Percentiles rank a stretch among this genome's conserved stretches.
phyloP scores from a whole-genome alignment of 1,140 invertebrate species.

The Stegodyphus dumicola region DNA sequence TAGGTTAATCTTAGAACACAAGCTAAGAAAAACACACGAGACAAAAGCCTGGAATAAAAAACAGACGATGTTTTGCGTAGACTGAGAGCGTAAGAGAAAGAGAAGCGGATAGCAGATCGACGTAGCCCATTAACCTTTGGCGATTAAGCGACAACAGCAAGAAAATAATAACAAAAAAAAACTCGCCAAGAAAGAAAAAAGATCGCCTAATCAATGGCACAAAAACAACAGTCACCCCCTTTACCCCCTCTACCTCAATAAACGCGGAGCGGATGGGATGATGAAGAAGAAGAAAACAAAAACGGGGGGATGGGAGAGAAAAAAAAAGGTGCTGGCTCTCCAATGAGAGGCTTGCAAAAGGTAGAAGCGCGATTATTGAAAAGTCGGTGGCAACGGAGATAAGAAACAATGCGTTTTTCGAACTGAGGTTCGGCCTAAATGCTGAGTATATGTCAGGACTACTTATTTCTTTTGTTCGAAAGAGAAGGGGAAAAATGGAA shows the following conservation, averaged over 20 bases:
- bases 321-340: slow-evolving; percentile 11
- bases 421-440: slow-evolving; percentile 14
- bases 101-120: slow-evolving; percentile 14
- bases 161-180: slow-evolving; percentile 55
- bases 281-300: slow-evolving; percentile 30
- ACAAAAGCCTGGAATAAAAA: not conserved
- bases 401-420: slow-evolving; percentile 57
- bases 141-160: slow-evolving; percentile 60
- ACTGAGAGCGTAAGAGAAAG: not conserved
- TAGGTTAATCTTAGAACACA: too few relatives aligned
- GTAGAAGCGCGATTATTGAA: slow-evolving; percentile 58
- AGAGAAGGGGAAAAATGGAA: not conserved
- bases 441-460: slow-evolving; percentile 11
- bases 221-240: slow-evolving; percentile 58
- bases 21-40: not conserved
- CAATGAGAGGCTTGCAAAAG: slow-evolving; percentile 31
- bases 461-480: slow-evolving; percentile 44
- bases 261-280: slow-evolving; percentile 47
- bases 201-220: slow-evolving; percentile 59
- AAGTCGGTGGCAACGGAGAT: slow-evolving; percentile 57
- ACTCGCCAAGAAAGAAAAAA: slow-evolving; percentile 33
- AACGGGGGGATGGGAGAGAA: not conserved
- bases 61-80: slow-evolving; percentile 13
- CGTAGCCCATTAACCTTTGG: slow-evolving; percentile 59
- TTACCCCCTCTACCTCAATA: slow-evolving; percentile 43